Conservation (phyloP, 2,888 invertebrate genomes). For the Phengaris alcon region DNA sequence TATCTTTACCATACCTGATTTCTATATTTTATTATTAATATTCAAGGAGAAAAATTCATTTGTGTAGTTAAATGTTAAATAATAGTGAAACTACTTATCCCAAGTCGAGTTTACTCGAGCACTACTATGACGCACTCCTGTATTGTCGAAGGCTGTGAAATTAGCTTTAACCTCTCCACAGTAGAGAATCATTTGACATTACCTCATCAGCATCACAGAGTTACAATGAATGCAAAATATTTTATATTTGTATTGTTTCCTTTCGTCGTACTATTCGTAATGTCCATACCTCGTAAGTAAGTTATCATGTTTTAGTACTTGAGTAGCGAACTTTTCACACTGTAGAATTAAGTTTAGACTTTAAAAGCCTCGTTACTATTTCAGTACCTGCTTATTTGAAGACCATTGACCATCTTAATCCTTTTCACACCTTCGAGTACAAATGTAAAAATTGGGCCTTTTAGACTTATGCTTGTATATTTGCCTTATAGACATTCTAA, state of each 20-base stretch:
- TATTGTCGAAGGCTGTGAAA: constrained; percentile 74
- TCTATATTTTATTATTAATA: no score
- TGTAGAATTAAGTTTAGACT: no score
- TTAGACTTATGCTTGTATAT: constrained; percentile 21
- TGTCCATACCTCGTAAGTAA: no score
- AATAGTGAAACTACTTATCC: neutral
- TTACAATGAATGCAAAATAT: constrained; percentile 4
- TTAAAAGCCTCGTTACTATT: neutral
- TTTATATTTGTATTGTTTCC: no score
- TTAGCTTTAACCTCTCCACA: constrained; percentile 74
- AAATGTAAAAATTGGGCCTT: constrained; percentile 43
- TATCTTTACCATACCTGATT: no score
- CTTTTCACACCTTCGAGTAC: constrained; percentile 51
- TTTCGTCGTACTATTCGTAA: no score
- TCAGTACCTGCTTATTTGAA: constrained; percentile 26
- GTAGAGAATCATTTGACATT: constrained; percentile 50
- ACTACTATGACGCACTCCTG: constrained; percentile 53
- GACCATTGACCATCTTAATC: constrained; percentile 27
- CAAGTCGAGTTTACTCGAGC: constrained; percentile 7
- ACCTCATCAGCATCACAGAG: constrained; percentile 2
- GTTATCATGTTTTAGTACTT: no score
- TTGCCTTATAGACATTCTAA: constrained; percentile 26
- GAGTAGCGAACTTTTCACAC: no score
- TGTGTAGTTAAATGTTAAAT: no score
- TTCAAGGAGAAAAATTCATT: no score